Conservation (phyloP, 1,140 invertebrate genomes). For the Eubasilissa regina region DNA sequence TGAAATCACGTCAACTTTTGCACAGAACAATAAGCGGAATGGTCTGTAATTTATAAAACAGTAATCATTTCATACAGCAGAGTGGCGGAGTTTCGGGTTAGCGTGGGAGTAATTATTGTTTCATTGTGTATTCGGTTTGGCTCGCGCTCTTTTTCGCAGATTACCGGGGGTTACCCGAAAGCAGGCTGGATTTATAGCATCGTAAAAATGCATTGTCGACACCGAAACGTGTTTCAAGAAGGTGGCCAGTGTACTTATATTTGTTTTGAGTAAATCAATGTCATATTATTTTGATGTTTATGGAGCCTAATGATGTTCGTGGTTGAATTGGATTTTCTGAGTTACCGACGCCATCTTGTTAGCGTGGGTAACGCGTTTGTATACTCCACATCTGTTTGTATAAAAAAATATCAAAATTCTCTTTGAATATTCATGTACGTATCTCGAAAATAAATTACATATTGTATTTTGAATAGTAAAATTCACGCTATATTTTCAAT, state of each 20-base stretch:
- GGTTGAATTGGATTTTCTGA: background rate
- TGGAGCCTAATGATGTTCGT: slow-evolving; percentile 3
- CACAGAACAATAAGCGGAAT: background rate
- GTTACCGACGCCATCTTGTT: background rate
- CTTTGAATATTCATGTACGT: no score
- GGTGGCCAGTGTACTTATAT: background rate
- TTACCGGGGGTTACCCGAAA: slow-evolving; percentile 3
- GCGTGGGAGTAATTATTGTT: slow-evolving; percentile 22
- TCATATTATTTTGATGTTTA: slow-evolving; percentile 30
- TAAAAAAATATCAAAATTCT: no score
- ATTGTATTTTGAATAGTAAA: no score
- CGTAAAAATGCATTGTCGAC: slow-evolving; percentile 36
- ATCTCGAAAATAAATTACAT: no score
- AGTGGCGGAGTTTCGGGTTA: background rate
- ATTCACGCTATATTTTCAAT: no score
- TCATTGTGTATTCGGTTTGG: slow-evolving; percentile 6
- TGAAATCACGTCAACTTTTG: slow-evolving; percentile 30
- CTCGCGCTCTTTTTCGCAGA: slow-evolving; percentile 6
- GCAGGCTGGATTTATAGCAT: slow-evolving; percentile 7
- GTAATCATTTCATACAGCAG: slow-evolving; percentile 6
- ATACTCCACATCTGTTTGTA: no score
- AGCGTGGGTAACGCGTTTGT: background rate
- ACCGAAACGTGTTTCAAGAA: slow-evolving; percentile 14
- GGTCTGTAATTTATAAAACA: slow-evolving; percentile 27
- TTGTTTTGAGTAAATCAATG: slow-evolving; percentile 29